Evolutionary conservation across 1,140 invertebrate genomes (phyloP).

Genomic region (Cotesia vestalis): DNA sequence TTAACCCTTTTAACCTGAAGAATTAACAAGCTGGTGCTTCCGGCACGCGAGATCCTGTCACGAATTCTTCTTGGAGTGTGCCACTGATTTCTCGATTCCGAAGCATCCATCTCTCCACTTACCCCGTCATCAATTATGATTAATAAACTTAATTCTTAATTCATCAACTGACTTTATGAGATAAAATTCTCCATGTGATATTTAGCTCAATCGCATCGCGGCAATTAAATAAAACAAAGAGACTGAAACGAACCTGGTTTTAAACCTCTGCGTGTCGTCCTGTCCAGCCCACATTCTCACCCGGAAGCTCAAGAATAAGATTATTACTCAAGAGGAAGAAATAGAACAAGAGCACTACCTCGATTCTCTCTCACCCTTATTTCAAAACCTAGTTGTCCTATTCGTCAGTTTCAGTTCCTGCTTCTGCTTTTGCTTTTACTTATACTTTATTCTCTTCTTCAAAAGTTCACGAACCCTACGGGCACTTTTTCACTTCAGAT

Average conservation of each 20-base stretch:
- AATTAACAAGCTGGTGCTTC: constrained; percentile 35
- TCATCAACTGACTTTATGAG: neutral
- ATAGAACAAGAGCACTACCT: constrained; percentile 4
- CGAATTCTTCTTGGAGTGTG: constrained; percentile 28
- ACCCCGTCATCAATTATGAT: neutral
- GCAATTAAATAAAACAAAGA: constrained; percentile 13
- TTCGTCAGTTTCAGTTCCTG: neutral
- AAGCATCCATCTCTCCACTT: neutral
- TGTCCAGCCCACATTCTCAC: constrained; percentile 58
- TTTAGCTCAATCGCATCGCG: neutral
- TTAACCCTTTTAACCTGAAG: constrained; percentile 37
- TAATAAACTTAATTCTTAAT: neutral
- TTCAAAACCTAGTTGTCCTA: too few species aligned
- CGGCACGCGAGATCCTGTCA: constrained; percentile 38
- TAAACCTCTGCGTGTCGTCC: constrained; percentile 58
- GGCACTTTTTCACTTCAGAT: constrained; percentile 24
- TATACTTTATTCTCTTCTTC: constrained; percentile 8
- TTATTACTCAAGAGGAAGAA: constrained; percentile 7
- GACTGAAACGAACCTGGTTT: constrained; percentile 53
- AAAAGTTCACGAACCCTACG: constrained; percentile 29
- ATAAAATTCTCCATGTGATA: too few species aligned
- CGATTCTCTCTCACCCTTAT: neutral
- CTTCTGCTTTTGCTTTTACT: neutral
- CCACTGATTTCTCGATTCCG: constrained; percentile 28
- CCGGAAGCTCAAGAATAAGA: constrained; percentile 12